Base-by-base conservation (phyloP, 2,113 vertebrate species). In the Urocolius indicus region DNA sequence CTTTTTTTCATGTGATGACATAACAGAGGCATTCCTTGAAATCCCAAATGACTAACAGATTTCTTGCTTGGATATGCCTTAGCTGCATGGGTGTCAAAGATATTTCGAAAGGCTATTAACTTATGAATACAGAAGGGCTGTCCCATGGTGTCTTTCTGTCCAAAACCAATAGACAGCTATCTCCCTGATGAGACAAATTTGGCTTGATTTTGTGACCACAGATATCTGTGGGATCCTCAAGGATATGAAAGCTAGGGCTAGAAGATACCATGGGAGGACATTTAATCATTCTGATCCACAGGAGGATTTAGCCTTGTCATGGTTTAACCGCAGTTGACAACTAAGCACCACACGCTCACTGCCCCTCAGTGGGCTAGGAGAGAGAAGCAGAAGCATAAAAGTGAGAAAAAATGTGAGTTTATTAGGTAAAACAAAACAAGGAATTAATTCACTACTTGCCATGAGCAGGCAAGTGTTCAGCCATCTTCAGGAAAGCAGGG, bases 21-120 rank as follows among this genome's bases (percentile, higher is more conserved):
- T 52, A 46, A 46, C 9, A 43, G 68, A 92, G 54, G 45, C 79
- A 75, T 87, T 86, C 80, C 90, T 96, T 90, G 90, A 94, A 88
- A 93, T 92, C 82, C 68, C 83, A 89, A 87, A 89, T 4, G 32
- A 36, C 69, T 72, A 49, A 48, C 49, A 82, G 74, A 79, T 84
- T 92, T 75, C 46, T 92, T 75, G 38, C n/a, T 8, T 65, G 14
- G 16, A 58, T 90, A 80, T 77, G 65, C 76, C 51, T 81, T 58
- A 89, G 54, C 72, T 92, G 52, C 80, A 75, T 26, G 80, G 63
- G 15, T 74, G 90, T 90, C 80, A 81, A 75, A 63, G 72, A n/a
- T 9, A 9, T 75, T 90, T 43, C 72, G 68, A 62, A 81, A 84
- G 16, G 27, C 29, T 87, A 46, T 86, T 93, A 30, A 23, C 27